Percentiles rank a stretch among this genome's conserved stretches.
Conservation (phyloP, 2,113 vertebrate genomes). For the Petrocephalus microphthalmus region DNA sequence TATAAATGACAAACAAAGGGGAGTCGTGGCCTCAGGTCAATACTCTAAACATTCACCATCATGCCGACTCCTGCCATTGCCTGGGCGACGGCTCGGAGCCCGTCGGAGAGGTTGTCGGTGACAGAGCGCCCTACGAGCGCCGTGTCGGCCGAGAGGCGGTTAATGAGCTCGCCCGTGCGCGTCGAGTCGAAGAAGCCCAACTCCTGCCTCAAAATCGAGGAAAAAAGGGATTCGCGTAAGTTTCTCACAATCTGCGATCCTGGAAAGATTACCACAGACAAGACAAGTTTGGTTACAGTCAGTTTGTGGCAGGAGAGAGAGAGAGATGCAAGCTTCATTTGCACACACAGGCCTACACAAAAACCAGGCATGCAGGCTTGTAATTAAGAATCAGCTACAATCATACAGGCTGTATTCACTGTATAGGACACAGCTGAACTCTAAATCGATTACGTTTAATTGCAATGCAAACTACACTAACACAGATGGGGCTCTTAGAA, state of each 20-base stretch:
- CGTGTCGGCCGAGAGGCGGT: conserved; percentile 88
- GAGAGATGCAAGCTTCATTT: background rate
- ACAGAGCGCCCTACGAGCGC: conserved; percentile 75
- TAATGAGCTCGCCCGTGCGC: conserved; percentile 89
- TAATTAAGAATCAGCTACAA: background rate
- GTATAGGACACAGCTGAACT: background rate
- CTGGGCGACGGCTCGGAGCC: conserved; percentile 82
- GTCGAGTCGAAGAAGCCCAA: conserved; percentile 90
- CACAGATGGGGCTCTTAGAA: background rate
- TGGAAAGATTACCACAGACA: conserved; percentile 46
- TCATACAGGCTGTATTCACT: background rate
- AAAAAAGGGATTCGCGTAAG: conserved; percentile 76
- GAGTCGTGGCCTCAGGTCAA: background rate
- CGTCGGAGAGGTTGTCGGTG: conserved; percentile 94
- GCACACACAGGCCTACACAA: background rate
- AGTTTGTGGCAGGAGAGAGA: background rate
- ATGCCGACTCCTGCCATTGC: conserved; percentile 82
- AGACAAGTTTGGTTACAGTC: background rate
- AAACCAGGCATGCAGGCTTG: background rate
- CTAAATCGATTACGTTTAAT: background rate
- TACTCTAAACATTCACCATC: conserved; percentile 72
- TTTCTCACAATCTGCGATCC: conserved; percentile 85
- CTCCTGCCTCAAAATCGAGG: conserved; percentile 88
- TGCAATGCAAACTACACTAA: background rate
- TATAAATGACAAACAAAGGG: background rate